A percentile compares a stretch with the other conserved stretches of the same genome.
Conservation (phyloP, 2,797 vertebrate species). For the Melanotaenia parkinsoni region DNA sequence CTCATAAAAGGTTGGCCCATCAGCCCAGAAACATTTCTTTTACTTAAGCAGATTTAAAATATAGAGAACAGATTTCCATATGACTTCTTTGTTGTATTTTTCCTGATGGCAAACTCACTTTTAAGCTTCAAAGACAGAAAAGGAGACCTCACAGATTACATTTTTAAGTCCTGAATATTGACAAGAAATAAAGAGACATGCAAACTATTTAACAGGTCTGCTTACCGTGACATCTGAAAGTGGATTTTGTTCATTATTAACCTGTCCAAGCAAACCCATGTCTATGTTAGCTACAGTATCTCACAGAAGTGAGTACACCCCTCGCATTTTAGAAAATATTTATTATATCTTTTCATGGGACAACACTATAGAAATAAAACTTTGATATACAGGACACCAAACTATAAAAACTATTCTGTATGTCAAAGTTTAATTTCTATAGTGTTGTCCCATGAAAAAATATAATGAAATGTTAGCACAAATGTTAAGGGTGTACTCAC, state of each 20-base stretch:
- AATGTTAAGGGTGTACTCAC: too few relatives aligned
- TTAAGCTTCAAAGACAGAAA: neutral
- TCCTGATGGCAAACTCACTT: neutral
- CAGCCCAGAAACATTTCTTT: neutral
- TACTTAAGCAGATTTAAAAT: neutral
- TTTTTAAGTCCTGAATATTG: constrained; percentile 31
- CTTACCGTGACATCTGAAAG: constrained; percentile 34
- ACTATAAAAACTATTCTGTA: too few relatives aligned
- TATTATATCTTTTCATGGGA: too few relatives aligned
- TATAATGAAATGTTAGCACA: too few relatives aligned
- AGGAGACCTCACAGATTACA: neutral
- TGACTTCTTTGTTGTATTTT: neutral
- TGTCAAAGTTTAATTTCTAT: too few relatives aligned
- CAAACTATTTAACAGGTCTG: constrained; percentile 38
- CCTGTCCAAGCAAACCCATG: constrained; percentile 32
- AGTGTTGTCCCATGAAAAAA: too few relatives aligned
- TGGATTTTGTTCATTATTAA: constrained; percentile 65
- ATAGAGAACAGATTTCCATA: neutral
- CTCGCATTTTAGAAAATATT: too few relatives aligned
- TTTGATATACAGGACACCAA: too few relatives aligned
- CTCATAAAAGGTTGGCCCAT: neutral
- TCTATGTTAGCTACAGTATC: neutral
- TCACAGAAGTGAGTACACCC: too few relatives aligned
- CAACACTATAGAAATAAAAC: too few relatives aligned
- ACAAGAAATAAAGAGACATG: constrained; percentile 4